Evolutionary conservation across 2,113 vertebrate species (phyloP).

Genomic region (Canis aureus): DNA sequence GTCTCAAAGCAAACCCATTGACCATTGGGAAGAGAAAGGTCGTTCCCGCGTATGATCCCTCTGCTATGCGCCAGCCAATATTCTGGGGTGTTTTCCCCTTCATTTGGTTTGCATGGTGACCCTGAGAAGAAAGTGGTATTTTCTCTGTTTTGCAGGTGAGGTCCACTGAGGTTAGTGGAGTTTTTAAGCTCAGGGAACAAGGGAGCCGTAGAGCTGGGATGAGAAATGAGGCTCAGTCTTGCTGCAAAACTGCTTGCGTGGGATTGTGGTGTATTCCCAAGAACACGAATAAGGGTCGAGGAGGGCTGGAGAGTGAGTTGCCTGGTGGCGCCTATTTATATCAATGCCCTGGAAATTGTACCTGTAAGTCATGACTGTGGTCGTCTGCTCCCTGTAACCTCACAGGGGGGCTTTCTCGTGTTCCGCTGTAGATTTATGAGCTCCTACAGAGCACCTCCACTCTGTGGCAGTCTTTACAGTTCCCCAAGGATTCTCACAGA

Average conservation of each 20-base stretch:
- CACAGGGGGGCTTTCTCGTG: not conserved
- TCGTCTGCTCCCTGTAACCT: not conserved
- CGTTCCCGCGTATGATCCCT: not conserved
- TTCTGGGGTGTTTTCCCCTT: not conserved
- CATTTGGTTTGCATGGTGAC: not conserved
- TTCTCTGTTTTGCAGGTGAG: not conserved
- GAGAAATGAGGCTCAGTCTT: not conserved
- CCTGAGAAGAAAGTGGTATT: not conserved
- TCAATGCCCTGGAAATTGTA: slow-evolving; percentile 44
- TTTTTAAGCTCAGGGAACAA: not conserved
- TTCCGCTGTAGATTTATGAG: slow-evolving; percentile 63
- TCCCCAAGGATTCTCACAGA: slow-evolving; percentile 54
- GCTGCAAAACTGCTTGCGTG: not conserved
- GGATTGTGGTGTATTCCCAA: not conserved
- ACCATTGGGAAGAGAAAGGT: not conserved
- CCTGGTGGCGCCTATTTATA: slow-evolving; percentile 41
- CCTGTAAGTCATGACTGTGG: slow-evolving; percentile 44
- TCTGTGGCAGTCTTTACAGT: slow-evolving; percentile 31
- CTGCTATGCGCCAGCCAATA: not conserved
- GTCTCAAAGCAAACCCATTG: not conserved
- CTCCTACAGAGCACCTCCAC: slow-evolving; percentile 26
- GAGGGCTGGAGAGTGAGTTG: slow-evolving; percentile 22
- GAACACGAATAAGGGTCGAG: not conserved
- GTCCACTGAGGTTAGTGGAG: not conserved
- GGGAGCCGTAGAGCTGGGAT: not conserved